Percentiles rank a stretch among this genome's conserved stretches.
Evolutionary conservation across 2,888 invertebrate species (phyloP).

Genomic region (Salticus scenicus): DNA sequence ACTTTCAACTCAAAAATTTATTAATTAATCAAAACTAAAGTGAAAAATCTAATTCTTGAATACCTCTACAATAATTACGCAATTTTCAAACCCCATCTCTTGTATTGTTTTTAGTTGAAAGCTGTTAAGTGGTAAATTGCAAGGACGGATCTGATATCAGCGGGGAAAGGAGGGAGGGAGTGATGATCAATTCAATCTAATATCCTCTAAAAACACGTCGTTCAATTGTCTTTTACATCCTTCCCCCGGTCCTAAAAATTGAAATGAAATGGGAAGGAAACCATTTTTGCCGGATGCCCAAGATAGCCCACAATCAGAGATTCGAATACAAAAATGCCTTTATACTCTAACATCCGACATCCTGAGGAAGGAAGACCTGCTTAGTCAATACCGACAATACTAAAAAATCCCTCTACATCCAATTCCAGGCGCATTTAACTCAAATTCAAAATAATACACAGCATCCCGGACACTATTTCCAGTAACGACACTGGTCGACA

Average conservation of each 20-base stretch:
- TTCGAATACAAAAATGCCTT: conserved; percentile 24
- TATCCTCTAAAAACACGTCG: conserved; percentile 45
- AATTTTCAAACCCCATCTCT: too few species aligned
- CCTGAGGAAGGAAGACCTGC: conserved; percentile 66
- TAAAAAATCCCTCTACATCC: conserved; percentile 54
- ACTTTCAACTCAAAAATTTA: too few species aligned
- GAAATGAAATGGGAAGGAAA: conserved; percentile 58
- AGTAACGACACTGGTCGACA: conserved; percentile 22
- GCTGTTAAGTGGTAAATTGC: too few species aligned
- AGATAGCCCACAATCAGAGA: conserved; percentile 40
- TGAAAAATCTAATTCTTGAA: too few species aligned
- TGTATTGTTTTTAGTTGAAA: too few species aligned
- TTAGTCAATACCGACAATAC: conserved; percentile 69
- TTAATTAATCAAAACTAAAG: too few species aligned
- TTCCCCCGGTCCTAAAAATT: conserved; percentile 46
- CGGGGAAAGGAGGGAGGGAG: neutral
- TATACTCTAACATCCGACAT: conserved; percentile 47
- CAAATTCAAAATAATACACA: conserved; percentile 47
- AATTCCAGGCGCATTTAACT: conserved; percentile 50
- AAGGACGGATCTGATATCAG: too few species aligned
- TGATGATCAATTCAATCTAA: conserved; percentile 35
- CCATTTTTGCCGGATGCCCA: conserved; percentile 38
- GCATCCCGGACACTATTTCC: conserved; percentile 46
- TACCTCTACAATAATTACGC: too few species aligned
- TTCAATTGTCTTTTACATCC: conserved; percentile 66